Percentiles rank a stretch among this genome's conserved stretches.
Conservation (phyloP, 2,113 vertebrate species). For the Barbus barbus region DNA sequence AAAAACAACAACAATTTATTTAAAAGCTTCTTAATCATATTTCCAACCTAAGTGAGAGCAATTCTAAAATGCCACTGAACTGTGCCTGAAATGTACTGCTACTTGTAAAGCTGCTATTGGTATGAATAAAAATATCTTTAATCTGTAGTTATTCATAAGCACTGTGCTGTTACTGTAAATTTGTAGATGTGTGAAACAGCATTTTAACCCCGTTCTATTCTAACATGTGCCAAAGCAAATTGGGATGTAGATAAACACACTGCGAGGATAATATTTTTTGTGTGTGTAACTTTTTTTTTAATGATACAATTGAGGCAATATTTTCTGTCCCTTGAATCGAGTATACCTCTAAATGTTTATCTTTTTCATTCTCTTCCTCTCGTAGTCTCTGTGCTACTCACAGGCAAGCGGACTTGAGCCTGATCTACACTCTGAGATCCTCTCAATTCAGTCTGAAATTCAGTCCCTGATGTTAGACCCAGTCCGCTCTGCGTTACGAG, state of each 20-base stretch:
- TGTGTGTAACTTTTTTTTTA: not conserved
- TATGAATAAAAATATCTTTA: no score
- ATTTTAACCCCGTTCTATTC: not conserved
- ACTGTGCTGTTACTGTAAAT: no score
- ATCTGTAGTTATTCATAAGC: no score
- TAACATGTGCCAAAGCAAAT: not conserved
- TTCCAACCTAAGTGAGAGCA: no score
- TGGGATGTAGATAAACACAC: not conserved
- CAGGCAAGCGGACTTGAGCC: conserved; percentile 67
- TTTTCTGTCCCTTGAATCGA: not conserved
- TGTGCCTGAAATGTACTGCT: no score
- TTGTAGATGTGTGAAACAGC: not conserved
- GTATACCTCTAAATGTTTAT: not conserved
- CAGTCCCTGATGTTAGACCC: conserved; percentile 72
- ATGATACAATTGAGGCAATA: not conserved
- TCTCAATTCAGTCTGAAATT: conserved; percentile 78
- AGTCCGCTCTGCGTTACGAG: conserved; percentile 77
- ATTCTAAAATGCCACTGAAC: no score
- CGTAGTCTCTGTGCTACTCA: conserved; percentile 66
- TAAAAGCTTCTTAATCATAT: no score
- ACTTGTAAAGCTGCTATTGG: no score
- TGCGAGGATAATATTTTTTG: not conserved
- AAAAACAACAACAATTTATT: no score
- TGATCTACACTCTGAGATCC: conserved; percentile 75
- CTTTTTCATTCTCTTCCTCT: not conserved